Percentiles rank a stretch among this genome's conserved stretches.
Conservation (phyloP, 1,140 invertebrate species). For the Drosophila watanabei region DNA sequence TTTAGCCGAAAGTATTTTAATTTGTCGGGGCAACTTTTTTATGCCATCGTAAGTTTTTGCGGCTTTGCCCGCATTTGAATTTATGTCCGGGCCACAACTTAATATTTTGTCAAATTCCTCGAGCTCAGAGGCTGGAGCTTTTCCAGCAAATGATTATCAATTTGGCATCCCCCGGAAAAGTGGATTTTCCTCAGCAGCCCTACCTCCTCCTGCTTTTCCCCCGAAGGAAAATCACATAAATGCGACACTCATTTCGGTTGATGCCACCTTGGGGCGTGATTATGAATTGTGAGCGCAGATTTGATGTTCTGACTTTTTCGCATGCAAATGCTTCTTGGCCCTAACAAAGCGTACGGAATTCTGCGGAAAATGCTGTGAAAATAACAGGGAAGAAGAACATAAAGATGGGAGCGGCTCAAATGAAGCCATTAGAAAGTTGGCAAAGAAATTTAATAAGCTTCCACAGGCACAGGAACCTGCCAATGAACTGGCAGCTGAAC, state of each 20-base stretch:
- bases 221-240: slow-evolving; percentile 31
- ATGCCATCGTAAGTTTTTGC: slow-evolving; percentile 48
- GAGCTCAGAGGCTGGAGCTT: slow-evolving; percentile 11
- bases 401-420: slow-evolving; percentile 35
- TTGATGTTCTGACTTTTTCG: slow-evolving; percentile 64
- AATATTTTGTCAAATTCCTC: slow-evolving; percentile 46
- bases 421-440: slow-evolving; percentile 76
- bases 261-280: slow-evolving; percentile 79
- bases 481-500: slow-evolving; percentile 79
- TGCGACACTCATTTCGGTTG: slow-evolving; percentile 63
- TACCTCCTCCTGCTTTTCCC: not conserved
- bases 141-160: slow-evolving; percentile 33
- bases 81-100: slow-evolving; percentile 38
- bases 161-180: slow-evolving; percentile 26
- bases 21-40: slow-evolving; percentile 57
- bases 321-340: slow-evolving; percentile 64
- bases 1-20: slow-evolving; percentile 71
- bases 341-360: slow-evolving; percentile 27
- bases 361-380: slow-evolving; percentile 9
- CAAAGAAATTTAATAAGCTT: slow-evolving; percentile 75
- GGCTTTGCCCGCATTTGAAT: slow-evolving; percentile 52
- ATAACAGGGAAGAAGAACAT: slow-evolving; percentile 31
- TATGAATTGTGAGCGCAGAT: slow-evolving; percentile 72
- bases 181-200: slow-evolving; percentile 13
- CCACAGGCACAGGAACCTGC: slow-evolving; percentile 38